Evolutionary conservation across 2,797 vertebrate genomes (phyloP).

Genomic region (Odontamblyopus lacepedii): DNA sequence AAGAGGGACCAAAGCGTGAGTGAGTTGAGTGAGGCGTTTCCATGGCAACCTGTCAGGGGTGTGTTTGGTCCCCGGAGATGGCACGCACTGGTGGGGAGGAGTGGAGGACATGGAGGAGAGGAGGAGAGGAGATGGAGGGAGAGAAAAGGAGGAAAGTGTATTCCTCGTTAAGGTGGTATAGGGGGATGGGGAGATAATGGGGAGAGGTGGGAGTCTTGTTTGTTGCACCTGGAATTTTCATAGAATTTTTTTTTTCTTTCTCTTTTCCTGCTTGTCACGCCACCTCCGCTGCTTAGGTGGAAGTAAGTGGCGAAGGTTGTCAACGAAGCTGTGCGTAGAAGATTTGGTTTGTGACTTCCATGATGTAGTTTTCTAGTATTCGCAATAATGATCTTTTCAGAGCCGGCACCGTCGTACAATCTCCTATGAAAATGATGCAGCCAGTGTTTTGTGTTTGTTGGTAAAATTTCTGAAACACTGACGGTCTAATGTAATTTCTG

Average conservation of each 20-base stretch:
- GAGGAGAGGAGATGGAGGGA: constrained; percentile 44
- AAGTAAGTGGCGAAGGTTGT: constrained; percentile 17
- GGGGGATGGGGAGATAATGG: constrained; percentile 20
- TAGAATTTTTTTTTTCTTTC: constrained; percentile 1
- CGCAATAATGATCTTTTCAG: background rate
- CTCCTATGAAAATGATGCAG: background rate
- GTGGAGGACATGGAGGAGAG: constrained; percentile 44
- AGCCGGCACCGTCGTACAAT: background rate
- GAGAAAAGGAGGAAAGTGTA: constrained; percentile 41
- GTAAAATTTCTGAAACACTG: background rate
- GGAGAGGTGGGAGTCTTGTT: constrained; percentile 27
- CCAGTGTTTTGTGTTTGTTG: background rate
- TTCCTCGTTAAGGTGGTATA: constrained; percentile 1
- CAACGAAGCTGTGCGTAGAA: background rate
- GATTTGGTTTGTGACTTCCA: background rate
- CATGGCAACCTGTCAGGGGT: constrained; percentile 75
- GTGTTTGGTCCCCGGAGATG: constrained; percentile 74
- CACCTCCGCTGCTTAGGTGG: constrained; percentile 22
- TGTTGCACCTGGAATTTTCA: constrained; percentile 36
- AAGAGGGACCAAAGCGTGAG: constrained; percentile 23
- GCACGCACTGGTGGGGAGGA: constrained; percentile 44
- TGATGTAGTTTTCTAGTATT: background rate
- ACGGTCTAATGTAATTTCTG: no score
- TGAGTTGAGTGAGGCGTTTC: constrained; percentile 66
- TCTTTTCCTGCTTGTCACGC: background rate